Conservation (phyloP, 2,888 invertebrate species). For the Lochmaea capreae region DNA sequence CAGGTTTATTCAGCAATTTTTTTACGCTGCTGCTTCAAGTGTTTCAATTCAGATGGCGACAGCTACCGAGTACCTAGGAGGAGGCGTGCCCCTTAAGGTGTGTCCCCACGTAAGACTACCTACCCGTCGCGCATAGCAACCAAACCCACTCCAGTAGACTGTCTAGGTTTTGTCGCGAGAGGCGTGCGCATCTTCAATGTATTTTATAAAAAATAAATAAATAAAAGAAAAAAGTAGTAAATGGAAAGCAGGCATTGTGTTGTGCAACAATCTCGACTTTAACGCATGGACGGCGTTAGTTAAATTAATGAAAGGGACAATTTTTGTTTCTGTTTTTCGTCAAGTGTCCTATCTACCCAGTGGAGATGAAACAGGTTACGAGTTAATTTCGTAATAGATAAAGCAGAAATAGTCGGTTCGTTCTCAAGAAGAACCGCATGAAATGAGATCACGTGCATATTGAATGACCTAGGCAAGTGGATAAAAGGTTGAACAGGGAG, state of each 20-base stretch:
- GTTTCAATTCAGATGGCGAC: constrained; percentile 47
- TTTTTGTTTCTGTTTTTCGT: background rate
- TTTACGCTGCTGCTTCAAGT: constrained; percentile 25
- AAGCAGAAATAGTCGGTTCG: no score
- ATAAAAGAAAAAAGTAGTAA: constrained; percentile 17
- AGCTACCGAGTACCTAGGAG: constrained; percentile 40
- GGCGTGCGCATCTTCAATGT: constrained; percentile 8
- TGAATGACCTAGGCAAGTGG: no score
- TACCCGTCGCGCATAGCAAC: constrained; percentile 27
- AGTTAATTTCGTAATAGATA: no score
- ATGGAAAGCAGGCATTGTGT: constrained; percentile 26
- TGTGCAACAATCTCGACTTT: constrained; percentile 23
- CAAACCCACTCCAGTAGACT: constrained; percentile 28
- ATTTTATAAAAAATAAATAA: constrained; percentile 12
- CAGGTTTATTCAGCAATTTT: background rate
- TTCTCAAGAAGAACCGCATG: no score
- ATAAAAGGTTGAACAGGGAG: no score
- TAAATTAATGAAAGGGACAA: background rate
- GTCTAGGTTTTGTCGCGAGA: constrained; percentile 19
- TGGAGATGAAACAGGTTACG: no score
- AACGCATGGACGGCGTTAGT: constrained; percentile 5
- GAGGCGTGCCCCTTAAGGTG: constrained; percentile 22
- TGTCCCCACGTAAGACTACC: constrained; percentile 27
- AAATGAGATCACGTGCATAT: no score
- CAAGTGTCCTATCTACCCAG: no score